These are phyloP conservation scores for Lysandra coridon DNA, from an alignment of 2,888 invertebrate species.

Conservation along the genomic window DNA sequence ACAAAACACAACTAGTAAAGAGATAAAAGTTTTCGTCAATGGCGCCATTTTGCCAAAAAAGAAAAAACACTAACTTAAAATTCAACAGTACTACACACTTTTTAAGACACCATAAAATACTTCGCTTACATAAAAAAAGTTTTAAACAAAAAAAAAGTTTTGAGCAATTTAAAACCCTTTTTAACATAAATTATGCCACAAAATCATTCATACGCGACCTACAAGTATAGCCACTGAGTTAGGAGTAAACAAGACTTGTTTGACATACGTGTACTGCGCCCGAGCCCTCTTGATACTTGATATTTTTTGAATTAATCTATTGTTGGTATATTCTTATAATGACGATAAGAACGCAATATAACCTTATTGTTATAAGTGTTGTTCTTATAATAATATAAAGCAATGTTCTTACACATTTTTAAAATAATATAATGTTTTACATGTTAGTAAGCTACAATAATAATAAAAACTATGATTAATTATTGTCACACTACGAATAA, in stretches of 20 bases:
- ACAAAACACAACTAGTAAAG: conserved; percentile 48
- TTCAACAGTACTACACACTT: neutral
- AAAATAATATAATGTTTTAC: no score
- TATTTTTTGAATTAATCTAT: neutral
- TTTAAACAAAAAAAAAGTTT: neutral
- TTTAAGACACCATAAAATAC: neutral
- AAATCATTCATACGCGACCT: conserved; percentile 11
- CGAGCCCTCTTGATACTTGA: conserved; percentile 40
- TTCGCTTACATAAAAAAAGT: no score
- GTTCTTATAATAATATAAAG: no score
- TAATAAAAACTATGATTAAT: neutral
- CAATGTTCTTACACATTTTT: no score
- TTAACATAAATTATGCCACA: neutral
- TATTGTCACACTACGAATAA: neutral
- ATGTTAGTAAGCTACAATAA: neutral
- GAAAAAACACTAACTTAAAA: neutral
- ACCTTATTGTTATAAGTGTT: no score
- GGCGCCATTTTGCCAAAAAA: neutral
- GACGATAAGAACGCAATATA: no score
- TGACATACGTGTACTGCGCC: conserved; percentile 33
- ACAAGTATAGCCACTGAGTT: conserved; percentile 30
- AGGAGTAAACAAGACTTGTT: conserved; percentile 31
- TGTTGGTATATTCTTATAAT: no score
- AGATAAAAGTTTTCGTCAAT: conserved; percentile 42
- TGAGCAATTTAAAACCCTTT: neutral